phyloP scores from a whole-genome alignment of 2,797 vertebrate genomes.

The Mus spretus region DNA sequence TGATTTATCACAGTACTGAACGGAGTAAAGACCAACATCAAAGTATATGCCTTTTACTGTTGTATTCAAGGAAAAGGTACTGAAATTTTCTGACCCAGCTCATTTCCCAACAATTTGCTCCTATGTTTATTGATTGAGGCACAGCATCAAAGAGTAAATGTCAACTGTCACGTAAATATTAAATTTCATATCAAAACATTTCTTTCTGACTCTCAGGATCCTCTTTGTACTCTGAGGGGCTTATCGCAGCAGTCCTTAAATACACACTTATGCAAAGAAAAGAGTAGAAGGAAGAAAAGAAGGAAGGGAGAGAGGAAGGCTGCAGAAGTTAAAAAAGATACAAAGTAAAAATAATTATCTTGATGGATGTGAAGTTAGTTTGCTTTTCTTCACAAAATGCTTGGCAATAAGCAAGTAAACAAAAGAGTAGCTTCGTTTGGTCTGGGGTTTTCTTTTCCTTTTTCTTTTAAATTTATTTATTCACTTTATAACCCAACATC shows the following conservation, averaged over 20 bases:
- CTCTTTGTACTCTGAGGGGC: neutral
- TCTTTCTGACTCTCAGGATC: neutral
- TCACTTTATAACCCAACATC: neutral
- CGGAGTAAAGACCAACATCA: neutral
- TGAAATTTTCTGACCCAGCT: neutral
- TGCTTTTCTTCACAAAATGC: neutral
- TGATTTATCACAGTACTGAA: neutral
- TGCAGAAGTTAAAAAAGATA: neutral
- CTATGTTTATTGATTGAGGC: neutral
- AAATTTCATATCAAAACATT: neutral
- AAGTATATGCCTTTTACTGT: neutral
- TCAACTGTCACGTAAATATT: neutral
- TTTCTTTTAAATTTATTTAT: neutral
- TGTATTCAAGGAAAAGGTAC: neutral
- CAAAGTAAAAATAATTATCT: neutral
- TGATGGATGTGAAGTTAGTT: neutral
- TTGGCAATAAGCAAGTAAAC: neutral
- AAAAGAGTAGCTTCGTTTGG: neutral
- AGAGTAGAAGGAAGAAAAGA: too few relatives aligned
- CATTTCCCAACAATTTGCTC: neutral
- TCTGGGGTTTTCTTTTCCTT: neutral
- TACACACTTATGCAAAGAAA: neutral
- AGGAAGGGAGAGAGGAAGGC: too few relatives aligned
- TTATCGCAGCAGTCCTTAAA: neutral
- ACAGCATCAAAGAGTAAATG: neutral